Percentiles rank a stretch among this genome's conserved stretches.
These are phyloP conservation scores for Paracentrotus lividus DNA, from an alignment of 53 echinoderm and acorn worm species.

Conservation along the genomic window DNA sequence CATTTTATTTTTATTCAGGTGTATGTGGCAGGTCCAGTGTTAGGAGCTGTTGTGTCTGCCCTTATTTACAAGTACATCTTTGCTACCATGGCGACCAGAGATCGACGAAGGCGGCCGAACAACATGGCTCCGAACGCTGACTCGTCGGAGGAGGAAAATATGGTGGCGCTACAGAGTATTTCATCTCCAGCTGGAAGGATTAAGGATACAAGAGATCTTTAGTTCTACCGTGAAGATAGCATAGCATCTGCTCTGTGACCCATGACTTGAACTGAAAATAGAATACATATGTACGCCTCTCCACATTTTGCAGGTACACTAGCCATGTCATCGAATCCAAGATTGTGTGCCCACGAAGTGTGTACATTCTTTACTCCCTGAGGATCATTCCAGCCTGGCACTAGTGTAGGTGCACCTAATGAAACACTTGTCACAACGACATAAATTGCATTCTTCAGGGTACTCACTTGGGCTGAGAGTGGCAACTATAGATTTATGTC, in stretches of 20 bases:
- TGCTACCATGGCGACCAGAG: slow-evolving; percentile 76
- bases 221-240: slow-evolving; percentile 48
- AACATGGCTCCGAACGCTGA: slow-evolving; percentile 73
- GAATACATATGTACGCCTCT: no score
- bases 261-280: neutral
- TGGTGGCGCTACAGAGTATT: slow-evolving; percentile 82
- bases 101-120: slow-evolving; percentile 33
- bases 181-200: slow-evolving; percentile 35
- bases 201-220: slow-evolving; percentile 64
- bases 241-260: slow-evolving; percentile 20
- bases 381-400: neutral
- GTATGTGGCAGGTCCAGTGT: slow-evolving; percentile 88
- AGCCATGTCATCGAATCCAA: no score
- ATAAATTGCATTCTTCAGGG: no score
- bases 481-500: neutral
- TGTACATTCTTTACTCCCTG: no score
- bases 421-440: no score
- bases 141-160: slow-evolving; percentile 81
- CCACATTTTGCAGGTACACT: no score
- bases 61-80: slow-evolving; percentile 97
- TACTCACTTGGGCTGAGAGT: neutral
- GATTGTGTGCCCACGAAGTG: no score
- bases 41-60: slow-evolving; percentile 80
- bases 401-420: neutral
- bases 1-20: slow-evolving; percentile 71